phyloP scores from a whole-genome alignment of 2,797 vertebrate species.

The Hozukius guyotensis region DNA sequence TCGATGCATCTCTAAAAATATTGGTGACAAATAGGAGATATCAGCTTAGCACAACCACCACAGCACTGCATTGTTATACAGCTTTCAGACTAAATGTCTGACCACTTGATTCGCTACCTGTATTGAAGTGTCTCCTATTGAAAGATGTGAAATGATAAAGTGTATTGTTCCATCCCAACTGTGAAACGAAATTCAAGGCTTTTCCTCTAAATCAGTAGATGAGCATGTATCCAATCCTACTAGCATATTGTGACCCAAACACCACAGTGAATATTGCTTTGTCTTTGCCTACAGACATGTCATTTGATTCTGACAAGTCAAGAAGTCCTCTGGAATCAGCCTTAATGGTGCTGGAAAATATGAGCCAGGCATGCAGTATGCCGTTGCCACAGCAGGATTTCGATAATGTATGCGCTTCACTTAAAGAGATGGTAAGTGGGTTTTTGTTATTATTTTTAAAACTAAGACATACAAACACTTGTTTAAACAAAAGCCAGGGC shows the following conservation, averaged over 20 bases:
- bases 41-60: too few relatives aligned
- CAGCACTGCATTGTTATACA: too few relatives aligned
- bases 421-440: slow-evolving; percentile 79
- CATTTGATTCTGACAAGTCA: slow-evolving; percentile 51
- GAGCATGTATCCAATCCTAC: background rate
- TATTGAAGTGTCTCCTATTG: too few relatives aligned
- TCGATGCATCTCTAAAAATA: too few relatives aligned
- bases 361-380: slow-evolving; percentile 44
- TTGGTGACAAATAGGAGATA: too few relatives aligned
- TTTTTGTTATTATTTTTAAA: background rate
- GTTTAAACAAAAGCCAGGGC: background rate
- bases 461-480: background rate
- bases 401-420: slow-evolving; percentile 34
- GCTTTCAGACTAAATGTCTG: too few relatives aligned
- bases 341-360: slow-evolving; percentile 58
- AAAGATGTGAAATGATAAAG: too few relatives aligned
- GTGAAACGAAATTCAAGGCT: background rate
- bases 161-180: background rate
- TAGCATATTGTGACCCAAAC: background rate
- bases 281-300: slow-evolving; percentile 50
- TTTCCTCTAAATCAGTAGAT: background rate
- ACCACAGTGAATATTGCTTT: background rate
- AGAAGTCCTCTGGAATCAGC: slow-evolving; percentile 78
- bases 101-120: too few relatives aligned
- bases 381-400: slow-evolving; percentile 55